phyloP scores from a whole-genome alignment of 1,140 invertebrate species.

The Zophobas atratus region DNA sequence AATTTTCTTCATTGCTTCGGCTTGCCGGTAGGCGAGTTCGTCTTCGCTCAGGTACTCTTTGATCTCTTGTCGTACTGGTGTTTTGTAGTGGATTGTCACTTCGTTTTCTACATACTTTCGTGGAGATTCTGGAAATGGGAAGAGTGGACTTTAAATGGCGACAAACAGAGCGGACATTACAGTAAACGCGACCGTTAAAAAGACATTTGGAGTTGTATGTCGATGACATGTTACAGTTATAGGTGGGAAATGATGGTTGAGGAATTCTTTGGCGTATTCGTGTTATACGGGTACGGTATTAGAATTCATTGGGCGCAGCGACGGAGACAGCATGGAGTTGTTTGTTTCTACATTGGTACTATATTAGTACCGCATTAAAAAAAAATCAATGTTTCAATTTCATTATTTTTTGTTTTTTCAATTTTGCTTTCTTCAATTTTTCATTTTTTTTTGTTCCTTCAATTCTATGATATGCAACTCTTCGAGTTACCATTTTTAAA shows the following conservation, averaged over 20 bases:
- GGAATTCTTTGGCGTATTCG: slow-evolving; percentile 9
- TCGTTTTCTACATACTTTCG: slow-evolving; percentile 91
- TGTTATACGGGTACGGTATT: background rate
- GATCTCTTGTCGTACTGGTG: slow-evolving; percentile 87
- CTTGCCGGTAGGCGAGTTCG: slow-evolving; percentile 87
- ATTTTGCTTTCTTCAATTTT: no score
- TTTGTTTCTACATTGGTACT: no score
- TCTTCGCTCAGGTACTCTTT: slow-evolving; percentile 87
- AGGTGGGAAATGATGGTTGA: background rate
- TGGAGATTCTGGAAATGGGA: slow-evolving; percentile 78
- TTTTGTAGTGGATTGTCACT: slow-evolving; percentile 94
- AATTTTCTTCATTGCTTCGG: slow-evolving; percentile 90
- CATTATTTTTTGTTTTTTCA: no score
- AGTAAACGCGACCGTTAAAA: background rate
- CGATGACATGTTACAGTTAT: slow-evolving; percentile 9
- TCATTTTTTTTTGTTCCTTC: no score
- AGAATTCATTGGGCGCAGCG: background rate
- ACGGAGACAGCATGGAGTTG: no score
- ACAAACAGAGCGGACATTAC: no score
- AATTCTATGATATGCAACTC: no score
- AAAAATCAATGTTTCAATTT: no score
- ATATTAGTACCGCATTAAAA: no score
- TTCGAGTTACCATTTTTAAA: no score
- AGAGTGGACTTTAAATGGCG: background rate
- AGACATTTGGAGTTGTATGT: background rate